Conservation (phyloP, 2,797 vertebrate species). For the Anguilla marmorata region DNA sequence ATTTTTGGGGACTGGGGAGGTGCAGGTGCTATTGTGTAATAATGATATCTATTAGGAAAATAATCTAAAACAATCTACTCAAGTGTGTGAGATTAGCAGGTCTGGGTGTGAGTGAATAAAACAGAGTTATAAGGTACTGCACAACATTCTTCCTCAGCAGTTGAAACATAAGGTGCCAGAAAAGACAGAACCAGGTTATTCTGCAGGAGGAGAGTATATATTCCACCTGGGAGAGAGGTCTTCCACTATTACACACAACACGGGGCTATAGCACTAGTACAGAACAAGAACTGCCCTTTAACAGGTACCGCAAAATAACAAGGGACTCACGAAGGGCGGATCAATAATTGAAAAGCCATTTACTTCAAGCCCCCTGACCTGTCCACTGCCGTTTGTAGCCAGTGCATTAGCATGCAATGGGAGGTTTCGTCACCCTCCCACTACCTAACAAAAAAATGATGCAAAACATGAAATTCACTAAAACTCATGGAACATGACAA, state of each 20-base stretch:
- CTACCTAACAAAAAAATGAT: too few species aligned
- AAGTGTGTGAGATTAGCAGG: neutral
- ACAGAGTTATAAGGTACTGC: neutral
- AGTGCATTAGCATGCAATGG: slow-evolving; percentile 55
- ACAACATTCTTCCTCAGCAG: slow-evolving; percentile 36
- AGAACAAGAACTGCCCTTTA: slow-evolving; percentile 40
- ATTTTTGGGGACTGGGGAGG: too few species aligned
- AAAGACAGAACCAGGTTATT: slow-evolving; percentile 27
- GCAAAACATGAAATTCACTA: too few species aligned
- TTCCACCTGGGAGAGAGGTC: slow-evolving; percentile 54
- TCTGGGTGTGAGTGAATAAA: neutral
- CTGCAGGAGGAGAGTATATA: slow-evolving; percentile 65
- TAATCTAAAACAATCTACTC: neutral
- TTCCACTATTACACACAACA: slow-evolving; percentile 55
- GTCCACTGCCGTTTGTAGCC: slow-evolving; percentile 38
- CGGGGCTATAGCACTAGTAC: slow-evolving; percentile 32
- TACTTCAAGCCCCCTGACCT: slow-evolving; percentile 40
- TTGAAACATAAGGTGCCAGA: slow-evolving; percentile 32
- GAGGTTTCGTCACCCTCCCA: neutral
- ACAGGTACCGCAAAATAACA: slow-evolving; percentile 61
- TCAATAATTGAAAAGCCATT: slow-evolving; percentile 60
- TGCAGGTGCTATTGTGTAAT: too few species aligned
- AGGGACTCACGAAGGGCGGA: slow-evolving; percentile 50
- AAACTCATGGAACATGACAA: too few species aligned
- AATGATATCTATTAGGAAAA: neutral